phyloP scores from a whole-genome alignment of 2,888 invertebrate species.

The Pyrrhia umbra region DNA sequence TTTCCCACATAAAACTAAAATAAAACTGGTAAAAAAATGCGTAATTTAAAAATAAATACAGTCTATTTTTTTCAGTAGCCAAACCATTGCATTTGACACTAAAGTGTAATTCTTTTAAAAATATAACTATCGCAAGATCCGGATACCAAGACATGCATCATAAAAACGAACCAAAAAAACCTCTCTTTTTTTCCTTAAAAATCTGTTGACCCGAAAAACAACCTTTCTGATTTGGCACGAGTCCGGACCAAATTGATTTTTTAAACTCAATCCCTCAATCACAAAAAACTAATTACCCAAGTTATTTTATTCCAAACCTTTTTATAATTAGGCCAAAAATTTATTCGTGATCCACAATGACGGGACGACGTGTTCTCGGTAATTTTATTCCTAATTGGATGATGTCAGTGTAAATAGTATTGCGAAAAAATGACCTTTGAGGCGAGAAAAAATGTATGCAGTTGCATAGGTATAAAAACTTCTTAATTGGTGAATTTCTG shows the following conservation, averaged over 20 bases:
- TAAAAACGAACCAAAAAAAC: constrained; percentile 20
- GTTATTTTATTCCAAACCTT: constrained; percentile 71
- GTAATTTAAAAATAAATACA: too few relatives aligned
- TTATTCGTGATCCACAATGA: constrained; percentile 70
- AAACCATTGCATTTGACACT: too few relatives aligned
- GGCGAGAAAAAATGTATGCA: constrained; percentile 47
- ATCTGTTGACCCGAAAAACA: constrained; percentile 54
- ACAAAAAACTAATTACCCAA: constrained; percentile 81
- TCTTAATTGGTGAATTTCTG: constrained; percentile 50
- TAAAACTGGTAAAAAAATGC: too few relatives aligned
- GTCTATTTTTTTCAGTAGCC: too few relatives aligned
- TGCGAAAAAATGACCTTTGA: constrained; percentile 56
- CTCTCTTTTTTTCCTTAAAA: constrained; percentile 40
- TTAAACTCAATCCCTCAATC: constrained; percentile 74
- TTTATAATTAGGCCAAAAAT: constrained; percentile 80
- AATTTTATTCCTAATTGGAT: constrained; percentile 78
- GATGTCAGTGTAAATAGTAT: constrained; percentile 77
- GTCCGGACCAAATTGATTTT: constrained; percentile 81
- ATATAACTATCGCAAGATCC: constrained; percentile 3
- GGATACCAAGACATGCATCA: constrained; percentile 9
- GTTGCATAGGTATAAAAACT: constrained; percentile 60
- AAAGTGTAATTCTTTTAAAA: neutral
- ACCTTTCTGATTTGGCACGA: constrained; percentile 76
- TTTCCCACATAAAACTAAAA: too few relatives aligned
- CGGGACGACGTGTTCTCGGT: constrained; percentile 69